Evolutionary conservation across 2,797 vertebrate genomes (phyloP), one percentile per base, ranked within the genome.

Genomic region (Pseudotriccus pelzelni): DNA sequence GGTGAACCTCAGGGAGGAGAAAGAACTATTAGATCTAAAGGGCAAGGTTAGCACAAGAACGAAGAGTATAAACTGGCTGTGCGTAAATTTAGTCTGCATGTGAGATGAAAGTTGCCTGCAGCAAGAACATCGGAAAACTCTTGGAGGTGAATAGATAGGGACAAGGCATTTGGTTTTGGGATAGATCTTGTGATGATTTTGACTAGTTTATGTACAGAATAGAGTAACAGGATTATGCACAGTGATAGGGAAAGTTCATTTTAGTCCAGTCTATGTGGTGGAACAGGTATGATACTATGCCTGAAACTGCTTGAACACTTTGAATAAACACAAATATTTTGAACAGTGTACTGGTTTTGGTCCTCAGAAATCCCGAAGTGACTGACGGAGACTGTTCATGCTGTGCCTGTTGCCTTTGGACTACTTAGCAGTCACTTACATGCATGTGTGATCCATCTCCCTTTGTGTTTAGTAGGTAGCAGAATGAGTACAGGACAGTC

Each of bases 41-140:
- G 95, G 86, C 96, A 97, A 95, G 94, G 93, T 95, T 94, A 93
- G 60, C 56, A 60, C 86, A 89, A 89, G 95, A 96, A 43, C 64
- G 0, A 84, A 63, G 72, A 22, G 24, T 87, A 66, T 80, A 64
- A 82, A 67, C 49, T 69, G 63, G 19, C 74, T 84, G 53, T 60
- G 79, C 53, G 46, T 93, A 87, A 96, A 87, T 94, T 83, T 84
- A 93, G 81, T 36, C 74, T 90, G 77, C 70, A 39, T 86, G 37
- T 27, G 32, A 80, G 56, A 79, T 67, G 47, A 52, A 92, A 85
- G 58, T 23, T 92, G 73, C 46, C 46, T 87, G 46, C 36, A 80
- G 82, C 58, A 74, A 84, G 53, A 94, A 34, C 14, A 16, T 0
- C 52, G n/a, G 69, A 88, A 84, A 49, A 73, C 47, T 52, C 44